phyloP scores from a whole-genome alignment of 2,888 invertebrate species.

The Prenolepis imparis region DNA sequence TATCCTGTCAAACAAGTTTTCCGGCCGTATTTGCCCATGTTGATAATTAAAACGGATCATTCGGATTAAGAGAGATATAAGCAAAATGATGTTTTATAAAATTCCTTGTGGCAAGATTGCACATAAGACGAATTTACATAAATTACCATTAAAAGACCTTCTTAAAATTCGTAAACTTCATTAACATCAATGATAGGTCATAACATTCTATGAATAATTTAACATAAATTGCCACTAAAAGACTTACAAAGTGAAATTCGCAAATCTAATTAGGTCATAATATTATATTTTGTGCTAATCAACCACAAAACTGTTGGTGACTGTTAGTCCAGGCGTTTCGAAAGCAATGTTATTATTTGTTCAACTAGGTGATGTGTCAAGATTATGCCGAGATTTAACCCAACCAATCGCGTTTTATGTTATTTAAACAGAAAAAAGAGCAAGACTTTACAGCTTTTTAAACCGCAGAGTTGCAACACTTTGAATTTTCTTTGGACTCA shows the following conservation, averaged over 20 bases:
- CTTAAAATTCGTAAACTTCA: background rate
- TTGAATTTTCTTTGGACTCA: background rate
- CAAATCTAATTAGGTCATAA: background rate
- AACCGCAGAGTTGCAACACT: background rate
- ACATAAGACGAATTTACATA: background rate
- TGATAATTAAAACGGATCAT: background rate
- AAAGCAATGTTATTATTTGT: conserved; percentile 32
- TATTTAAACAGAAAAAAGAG: conserved; percentile 30
- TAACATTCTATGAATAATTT: background rate
- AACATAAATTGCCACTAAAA: background rate
- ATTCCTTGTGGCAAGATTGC: background rate
- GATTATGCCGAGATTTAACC: background rate
- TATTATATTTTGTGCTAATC: background rate
- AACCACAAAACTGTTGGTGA: background rate
- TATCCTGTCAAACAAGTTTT: background rate
- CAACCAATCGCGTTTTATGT: conserved; percentile 14
- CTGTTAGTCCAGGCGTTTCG: background rate
- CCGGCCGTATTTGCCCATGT: background rate
- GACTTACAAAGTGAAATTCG: background rate
- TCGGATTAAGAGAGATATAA: background rate
- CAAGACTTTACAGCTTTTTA: conserved; percentile 16
- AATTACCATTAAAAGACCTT: background rate
- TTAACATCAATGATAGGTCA: background rate
- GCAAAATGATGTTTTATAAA: background rate
- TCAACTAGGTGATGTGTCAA: background rate